These are phyloP conservation scores for Malaclemys terrapin DNA, from an alignment of 2,113 vertebrate genomes.

Conservation along the genomic window DNA sequence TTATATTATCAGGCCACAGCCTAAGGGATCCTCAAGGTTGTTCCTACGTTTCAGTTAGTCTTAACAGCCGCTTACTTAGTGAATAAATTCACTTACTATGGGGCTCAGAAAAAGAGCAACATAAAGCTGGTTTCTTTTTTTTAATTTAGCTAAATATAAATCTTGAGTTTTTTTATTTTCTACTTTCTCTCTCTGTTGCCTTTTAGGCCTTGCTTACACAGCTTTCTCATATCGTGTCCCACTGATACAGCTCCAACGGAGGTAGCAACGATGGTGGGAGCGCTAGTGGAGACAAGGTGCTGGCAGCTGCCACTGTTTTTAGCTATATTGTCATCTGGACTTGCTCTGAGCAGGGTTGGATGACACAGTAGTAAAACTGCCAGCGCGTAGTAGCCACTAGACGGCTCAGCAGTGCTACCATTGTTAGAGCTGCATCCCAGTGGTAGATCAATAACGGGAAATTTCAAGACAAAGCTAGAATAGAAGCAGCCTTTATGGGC, in stretches of 20 bases:
- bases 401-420: rapidly evolving
- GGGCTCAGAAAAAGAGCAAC: not conserved
- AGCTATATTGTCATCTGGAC: not conserved
- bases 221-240: rapidly evolving
- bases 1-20: conserved; percentile 22
- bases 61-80: conserved; percentile 1
- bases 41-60: conserved; percentile 13
- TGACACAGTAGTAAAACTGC: not conserved
- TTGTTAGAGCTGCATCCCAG: not conserved
- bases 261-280: not conserved
- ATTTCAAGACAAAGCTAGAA: not conserved
- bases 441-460: not conserved
- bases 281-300: not conserved
- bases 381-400: not conserved
- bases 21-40: not conserved
- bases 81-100: conserved; percentile 13
- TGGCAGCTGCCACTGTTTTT: not conserved
- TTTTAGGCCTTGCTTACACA: not conserved
- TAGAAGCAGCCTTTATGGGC: not conserved
- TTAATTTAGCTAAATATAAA: conserved; percentile 17
- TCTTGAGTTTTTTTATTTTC: not conserved
- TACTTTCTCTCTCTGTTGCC: not conserved
- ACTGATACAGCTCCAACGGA: not conserved
- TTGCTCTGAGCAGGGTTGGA: not conserved
- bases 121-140: conserved; percentile 2